phyloP scores from a whole-genome alignment of 1,140 invertebrate species.

The Drosophila ohnishii region DNA sequence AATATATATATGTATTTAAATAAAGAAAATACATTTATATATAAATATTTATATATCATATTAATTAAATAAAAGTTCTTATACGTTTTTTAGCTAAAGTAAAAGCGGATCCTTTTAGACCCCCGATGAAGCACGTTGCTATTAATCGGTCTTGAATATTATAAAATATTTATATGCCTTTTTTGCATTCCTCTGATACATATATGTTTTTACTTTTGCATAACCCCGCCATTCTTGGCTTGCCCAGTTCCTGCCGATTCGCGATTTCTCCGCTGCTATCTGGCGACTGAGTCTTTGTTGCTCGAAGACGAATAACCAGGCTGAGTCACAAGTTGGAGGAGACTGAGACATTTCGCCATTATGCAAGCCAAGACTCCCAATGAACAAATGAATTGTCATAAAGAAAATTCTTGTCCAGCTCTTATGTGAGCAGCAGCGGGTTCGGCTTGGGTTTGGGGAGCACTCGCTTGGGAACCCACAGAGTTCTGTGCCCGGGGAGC shows the following conservation, averaged over 20 bases:
- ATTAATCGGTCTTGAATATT: background rate
- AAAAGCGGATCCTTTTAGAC: too few relatives aligned
- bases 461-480: background rate
- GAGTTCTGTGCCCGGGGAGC: slow-evolving; percentile 17
- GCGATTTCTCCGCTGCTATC: slow-evolving; percentile 11
- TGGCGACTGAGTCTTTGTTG: slow-evolving; percentile 15
- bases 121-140: too few relatives aligned
- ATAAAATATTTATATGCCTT: background rate
- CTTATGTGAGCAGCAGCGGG: slow-evolving; percentile 32
- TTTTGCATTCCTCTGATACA: background rate
- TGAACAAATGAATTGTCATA: slow-evolving; percentile 51
- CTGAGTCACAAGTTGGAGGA: slow-evolving; percentile 15
- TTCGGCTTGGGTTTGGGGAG: background rate
- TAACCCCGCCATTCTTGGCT: background rate
- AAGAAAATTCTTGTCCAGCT: slow-evolving; percentile 32
- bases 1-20: too few relatives aligned
- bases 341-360: slow-evolving; percentile 39
- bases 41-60: too few relatives aligned
- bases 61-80: too few relatives aligned
- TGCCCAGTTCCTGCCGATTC: slow-evolving; percentile 18
- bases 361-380: slow-evolving; percentile 49
- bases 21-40: too few relatives aligned
- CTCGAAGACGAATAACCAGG: background rate
- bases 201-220: slow-evolving; percentile 8
- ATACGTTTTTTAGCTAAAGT: too few relatives aligned